phyloP scores from a whole-genome alignment of 2,797 vertebrate species.

The Xenops minutus region DNA sequence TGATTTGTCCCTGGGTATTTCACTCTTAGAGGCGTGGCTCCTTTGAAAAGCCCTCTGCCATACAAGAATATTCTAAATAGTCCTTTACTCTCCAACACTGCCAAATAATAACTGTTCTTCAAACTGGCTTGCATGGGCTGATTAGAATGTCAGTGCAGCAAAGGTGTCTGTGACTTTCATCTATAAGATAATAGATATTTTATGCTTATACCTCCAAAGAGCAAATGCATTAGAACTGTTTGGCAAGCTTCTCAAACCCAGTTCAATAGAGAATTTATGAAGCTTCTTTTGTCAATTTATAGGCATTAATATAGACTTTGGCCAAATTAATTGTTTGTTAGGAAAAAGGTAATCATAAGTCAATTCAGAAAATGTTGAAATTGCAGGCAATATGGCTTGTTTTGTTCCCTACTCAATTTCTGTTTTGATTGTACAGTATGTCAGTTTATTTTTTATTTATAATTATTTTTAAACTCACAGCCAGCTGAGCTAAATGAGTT shows the following conservation, averaged over 20 bases:
- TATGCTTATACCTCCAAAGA: neutral
- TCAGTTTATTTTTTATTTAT: constrained; percentile 12
- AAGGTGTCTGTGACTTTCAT: neutral
- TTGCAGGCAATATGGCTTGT: neutral
- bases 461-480: neutral
- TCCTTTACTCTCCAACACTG: neutral
- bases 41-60: neutral
- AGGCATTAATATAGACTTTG: neutral
- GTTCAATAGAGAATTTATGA: neutral
- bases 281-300: neutral
- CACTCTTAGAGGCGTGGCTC: neutral
- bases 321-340: neutral
- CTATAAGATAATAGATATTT: neutral
- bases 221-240: neutral
- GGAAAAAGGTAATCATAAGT: neutral
- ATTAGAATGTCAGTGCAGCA: neutral
- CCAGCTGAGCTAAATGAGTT: neutral
- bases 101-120: neutral
- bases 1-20: neutral
- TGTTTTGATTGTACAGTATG: neutral
- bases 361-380: neutral
- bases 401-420: neutral
- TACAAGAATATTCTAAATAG: neutral
- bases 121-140: neutral
- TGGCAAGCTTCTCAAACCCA: neutral